Conservation (phyloP, 2,113 vertebrate genomes). For the Sprattus sprattus region DNA sequence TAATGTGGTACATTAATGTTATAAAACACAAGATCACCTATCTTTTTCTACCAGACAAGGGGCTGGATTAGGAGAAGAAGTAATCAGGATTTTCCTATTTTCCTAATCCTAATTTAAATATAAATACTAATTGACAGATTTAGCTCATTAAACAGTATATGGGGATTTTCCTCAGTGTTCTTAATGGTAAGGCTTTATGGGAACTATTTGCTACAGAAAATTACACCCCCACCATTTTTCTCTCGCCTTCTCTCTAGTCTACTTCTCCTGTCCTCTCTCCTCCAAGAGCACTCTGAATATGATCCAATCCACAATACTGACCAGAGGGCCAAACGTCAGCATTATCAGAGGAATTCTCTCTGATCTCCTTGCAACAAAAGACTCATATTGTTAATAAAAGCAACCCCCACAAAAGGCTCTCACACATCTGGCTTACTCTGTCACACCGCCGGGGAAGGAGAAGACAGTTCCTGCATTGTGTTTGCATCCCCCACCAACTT, state of each 20-base stretch:
- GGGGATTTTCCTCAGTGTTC: background rate
- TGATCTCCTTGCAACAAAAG: no score
- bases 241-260: background rate
- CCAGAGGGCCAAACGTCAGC: no score
- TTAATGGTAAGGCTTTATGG: background rate
- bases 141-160: constrained; percentile 66
- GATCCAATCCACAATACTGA: no score
- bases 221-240: background rate
- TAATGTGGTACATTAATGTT: constrained; percentile 68
- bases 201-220: background rate
- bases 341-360: no score
- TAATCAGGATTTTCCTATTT: constrained; percentile 72
- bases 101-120: constrained; percentile 75
- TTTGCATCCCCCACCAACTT: background rate
- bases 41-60: constrained; percentile 61
- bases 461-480: no score
- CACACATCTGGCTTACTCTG: no score
- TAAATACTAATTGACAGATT: constrained; percentile 75
- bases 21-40: constrained; percentile 59
- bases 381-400: no score
- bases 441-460: no score
- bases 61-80: constrained; percentile 62
- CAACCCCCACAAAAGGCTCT: no score
- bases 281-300: no score
- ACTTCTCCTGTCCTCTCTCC: background rate